Evolutionary conservation across 1,140 invertebrate genomes (phyloP), one percentile per base, ranked within the genome.

Genomic region (Drosophila truncata): DNA sequence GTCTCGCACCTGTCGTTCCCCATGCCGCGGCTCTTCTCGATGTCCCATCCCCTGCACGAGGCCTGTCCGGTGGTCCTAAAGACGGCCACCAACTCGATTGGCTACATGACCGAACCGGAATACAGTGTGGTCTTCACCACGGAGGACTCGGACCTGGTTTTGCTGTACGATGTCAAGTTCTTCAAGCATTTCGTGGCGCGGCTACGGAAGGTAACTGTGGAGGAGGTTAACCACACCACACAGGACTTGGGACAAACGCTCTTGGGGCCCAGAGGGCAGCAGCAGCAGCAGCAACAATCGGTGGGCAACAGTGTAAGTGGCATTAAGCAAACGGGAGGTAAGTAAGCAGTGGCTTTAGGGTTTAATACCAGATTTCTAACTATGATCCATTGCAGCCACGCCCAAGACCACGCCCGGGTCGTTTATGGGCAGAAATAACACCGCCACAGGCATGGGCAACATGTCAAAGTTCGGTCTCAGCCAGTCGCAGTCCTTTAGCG

Each of bases 31-130:
- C 94, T 97, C 46, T 98, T 97, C 93, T 97, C 97, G 33, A 93
- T 98, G 75, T 94, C 96, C 23, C 97, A 98, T 94, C 97, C 97
- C 2, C 93, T 98, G 33, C 96, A 98, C 93, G 98, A 98, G 93
- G 96, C 98, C 33, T 95, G 96, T 59, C 97, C 97, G 6, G 95
- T 98, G 33, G 93, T 98, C 8, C 95, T 96, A 39, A 97, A 96
- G 85, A 87, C 93, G 4, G 65, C 93, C 1, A 95, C 80, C 60
- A 79, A 78, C 25, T 62, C 76, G 0, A 80, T 88, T 0, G 80
- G 75, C 9, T 96, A 95, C 77, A 94, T 96, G 91, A 95, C 94
- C 66, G 95, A 96, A 79, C 93, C 94, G 11, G 94, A 94, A 80
- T 93, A 94, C 69, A 93, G 94, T 35, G 76, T 93, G 35, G 94